phyloP scores from a whole-genome alignment of 1,140 invertebrate species.

The Drosophila repleta region DNA sequence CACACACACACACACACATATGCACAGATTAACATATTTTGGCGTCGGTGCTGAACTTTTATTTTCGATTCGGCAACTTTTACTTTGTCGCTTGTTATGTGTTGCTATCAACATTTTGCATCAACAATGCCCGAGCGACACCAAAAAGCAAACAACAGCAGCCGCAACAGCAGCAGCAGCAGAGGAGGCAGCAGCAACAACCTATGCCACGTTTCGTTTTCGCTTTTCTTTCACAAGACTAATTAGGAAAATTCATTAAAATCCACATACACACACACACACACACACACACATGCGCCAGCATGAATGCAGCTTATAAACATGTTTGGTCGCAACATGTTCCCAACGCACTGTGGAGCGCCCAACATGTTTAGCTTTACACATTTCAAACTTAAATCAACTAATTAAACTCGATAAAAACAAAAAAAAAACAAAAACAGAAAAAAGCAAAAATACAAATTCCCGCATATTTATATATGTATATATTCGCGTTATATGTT shows the following conservation, averaged over 20 bases:
- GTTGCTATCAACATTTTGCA: slow-evolving; percentile 52
- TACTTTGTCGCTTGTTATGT: slow-evolving; percentile 43
- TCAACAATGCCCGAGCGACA: slow-evolving; percentile 37
- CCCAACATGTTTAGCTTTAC: not conserved
- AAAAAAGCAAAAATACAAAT: not conserved
- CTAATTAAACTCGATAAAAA: not conserved
- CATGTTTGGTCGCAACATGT: slow-evolving; percentile 65
- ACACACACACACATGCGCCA: slow-evolving; percentile 12
- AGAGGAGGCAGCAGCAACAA: slow-evolving; percentile 11
- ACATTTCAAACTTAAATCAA: not conserved
- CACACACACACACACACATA: slow-evolving; percentile 16
- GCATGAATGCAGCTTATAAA: slow-evolving; percentile 40
- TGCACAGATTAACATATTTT: slow-evolving; percentile 37
- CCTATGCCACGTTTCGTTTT: slow-evolving; percentile 53
- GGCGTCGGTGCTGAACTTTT: slow-evolving; percentile 38
- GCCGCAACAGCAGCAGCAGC: slow-evolving; percentile 8
- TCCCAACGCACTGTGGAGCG: slow-evolving; percentile 34
- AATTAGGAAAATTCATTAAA: slow-evolving; percentile 72
- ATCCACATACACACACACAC: slow-evolving; percentile 21
- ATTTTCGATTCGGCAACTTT: slow-evolving; percentile 55
- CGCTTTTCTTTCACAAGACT: slow-evolving; percentile 75
- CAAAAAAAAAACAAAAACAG: not conserved
- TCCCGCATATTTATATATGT: not conserved
- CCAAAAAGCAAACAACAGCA: too few species aligned
- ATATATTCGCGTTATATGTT: too few species aligned